Conservation (phyloP, 1,140 invertebrate species). For the Drosophila nigrodunni region DNA sequence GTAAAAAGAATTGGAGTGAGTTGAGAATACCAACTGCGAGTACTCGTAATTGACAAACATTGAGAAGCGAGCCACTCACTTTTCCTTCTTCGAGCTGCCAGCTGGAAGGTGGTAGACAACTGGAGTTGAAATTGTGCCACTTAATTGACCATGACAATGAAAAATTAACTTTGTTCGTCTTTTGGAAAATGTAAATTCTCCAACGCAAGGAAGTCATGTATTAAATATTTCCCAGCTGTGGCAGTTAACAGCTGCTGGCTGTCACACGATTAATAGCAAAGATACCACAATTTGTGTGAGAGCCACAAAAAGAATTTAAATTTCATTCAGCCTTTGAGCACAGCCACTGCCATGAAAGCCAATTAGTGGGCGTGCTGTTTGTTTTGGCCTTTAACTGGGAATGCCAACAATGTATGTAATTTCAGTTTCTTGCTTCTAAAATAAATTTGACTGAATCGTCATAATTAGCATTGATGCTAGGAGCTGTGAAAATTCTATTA, state of each 20-base stretch:
- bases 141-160: constrained; percentile 81
- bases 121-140: constrained; percentile 38
- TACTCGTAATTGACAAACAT: constrained; percentile 78
- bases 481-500: not conserved
- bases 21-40: constrained; percentile 15
- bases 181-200: constrained; percentile 53
- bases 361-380: constrained; percentile 23
- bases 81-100: constrained; percentile 39
- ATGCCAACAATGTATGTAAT: constrained; percentile 27
- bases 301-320: constrained; percentile 51
- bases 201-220: constrained; percentile 37
- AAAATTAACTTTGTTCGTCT: constrained; percentile 72
- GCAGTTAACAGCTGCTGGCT: constrained; percentile 15
- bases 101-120: not conserved
- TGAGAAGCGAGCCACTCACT: constrained; percentile 68
- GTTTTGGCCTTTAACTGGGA: not conserved
- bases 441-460: constrained; percentile 28
- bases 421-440: constrained; percentile 1
- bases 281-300: constrained; percentile 23
- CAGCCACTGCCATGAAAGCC: constrained; percentile 8
- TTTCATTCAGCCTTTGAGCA: constrained; percentile 36
- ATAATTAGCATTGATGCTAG: constrained; percentile 20
- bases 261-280: constrained; percentile 42
- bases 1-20: constrained; percentile 46
- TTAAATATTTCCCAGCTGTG: constrained; percentile 58